A percentile compares a stretch with the other conserved stretches of the same genome.
phyloP scores from a whole-genome alignment of 2,888 invertebrate species.

The Chrysodeixis includens region DNA sequence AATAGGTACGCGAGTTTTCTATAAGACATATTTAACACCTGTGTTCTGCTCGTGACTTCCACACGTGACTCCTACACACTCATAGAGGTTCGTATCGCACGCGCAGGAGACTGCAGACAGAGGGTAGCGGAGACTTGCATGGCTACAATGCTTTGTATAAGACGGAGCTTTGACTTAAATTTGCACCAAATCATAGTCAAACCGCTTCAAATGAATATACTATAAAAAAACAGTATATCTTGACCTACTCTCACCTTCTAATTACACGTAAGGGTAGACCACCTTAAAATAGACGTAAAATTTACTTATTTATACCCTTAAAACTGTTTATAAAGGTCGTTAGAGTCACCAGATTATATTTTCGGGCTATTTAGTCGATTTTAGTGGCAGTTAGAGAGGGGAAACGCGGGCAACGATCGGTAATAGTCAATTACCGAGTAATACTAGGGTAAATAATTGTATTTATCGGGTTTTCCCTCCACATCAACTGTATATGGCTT shows the following conservation, averaged over 20 bases:
- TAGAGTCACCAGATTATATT: constrained; percentile 68
- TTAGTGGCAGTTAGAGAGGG: constrained; percentile 72
- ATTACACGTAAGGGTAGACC: constrained; percentile 19
- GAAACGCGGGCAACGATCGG: constrained; percentile 65
- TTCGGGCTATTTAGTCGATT: constrained; percentile 69
- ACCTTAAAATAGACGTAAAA: constrained; percentile 47
- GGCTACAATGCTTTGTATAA: no score
- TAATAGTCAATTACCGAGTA: constrained; percentile 59
- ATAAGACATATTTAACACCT: no score
- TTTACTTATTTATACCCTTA: constrained; percentile 55
- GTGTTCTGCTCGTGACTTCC: no score
- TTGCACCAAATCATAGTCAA: no score
- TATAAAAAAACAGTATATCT: constrained; percentile 53
- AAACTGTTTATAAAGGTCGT: constrained; percentile 72
- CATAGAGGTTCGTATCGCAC: no score
- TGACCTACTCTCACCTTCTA: constrained; percentile 34
- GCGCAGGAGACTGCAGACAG: no score
- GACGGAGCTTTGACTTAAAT: no score
- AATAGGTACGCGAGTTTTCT: no score
- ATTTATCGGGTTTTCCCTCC: constrained; percentile 16
- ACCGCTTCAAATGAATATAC: no score
- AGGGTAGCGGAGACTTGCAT: no score
- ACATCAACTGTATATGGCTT: constrained; percentile 11
- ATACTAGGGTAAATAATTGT: constrained; percentile 10
- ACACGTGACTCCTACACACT: no score